These are phyloP conservation scores for Drosophila orosa DNA, from an alignment of 1,140 invertebrate species.

Conservation along the genomic window DNA sequence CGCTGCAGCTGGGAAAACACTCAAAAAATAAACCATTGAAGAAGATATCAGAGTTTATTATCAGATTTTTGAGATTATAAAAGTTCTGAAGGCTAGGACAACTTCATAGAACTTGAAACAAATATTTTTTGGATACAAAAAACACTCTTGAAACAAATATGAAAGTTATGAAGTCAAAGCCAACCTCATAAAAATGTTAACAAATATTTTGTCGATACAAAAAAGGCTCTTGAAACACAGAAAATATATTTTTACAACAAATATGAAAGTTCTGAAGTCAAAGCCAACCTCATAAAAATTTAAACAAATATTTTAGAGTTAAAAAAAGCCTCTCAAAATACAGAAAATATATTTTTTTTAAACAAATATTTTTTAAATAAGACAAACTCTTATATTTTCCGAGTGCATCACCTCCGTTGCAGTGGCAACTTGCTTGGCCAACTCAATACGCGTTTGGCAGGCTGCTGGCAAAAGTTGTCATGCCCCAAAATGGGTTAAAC, in stretches of 20 bases:
- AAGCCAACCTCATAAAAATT: neutral
- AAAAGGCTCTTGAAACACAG: too few species aligned
- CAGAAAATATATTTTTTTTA: too few species aligned
- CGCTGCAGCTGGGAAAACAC: conserved; percentile 20
- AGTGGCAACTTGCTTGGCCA: conserved; percentile 43
- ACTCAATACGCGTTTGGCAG: conserved; percentile 56
- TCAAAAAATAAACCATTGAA: neutral
- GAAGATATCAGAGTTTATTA: neutral
- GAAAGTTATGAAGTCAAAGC: too few species aligned
- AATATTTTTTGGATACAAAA: too few species aligned
- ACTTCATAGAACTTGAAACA: neutral
- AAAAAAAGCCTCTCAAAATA: too few species aligned
- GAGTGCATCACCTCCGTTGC: neutral
- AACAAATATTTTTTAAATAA: neutral
- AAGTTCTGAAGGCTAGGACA: too few species aligned
- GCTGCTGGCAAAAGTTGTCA: conserved; percentile 76
- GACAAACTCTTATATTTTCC: neutral
- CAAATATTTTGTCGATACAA: too few species aligned
- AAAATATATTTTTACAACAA: too few species aligned
- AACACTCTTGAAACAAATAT: too few species aligned
- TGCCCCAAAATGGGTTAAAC: conserved; percentile 79
- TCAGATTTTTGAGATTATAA: neutral
- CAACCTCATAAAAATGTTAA: too few species aligned
- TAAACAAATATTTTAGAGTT: neutral
- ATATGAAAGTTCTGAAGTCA: too few species aligned